Conservation (phyloP, 2,113 vertebrate species). For the Sapayoa aenigma region DNA sequence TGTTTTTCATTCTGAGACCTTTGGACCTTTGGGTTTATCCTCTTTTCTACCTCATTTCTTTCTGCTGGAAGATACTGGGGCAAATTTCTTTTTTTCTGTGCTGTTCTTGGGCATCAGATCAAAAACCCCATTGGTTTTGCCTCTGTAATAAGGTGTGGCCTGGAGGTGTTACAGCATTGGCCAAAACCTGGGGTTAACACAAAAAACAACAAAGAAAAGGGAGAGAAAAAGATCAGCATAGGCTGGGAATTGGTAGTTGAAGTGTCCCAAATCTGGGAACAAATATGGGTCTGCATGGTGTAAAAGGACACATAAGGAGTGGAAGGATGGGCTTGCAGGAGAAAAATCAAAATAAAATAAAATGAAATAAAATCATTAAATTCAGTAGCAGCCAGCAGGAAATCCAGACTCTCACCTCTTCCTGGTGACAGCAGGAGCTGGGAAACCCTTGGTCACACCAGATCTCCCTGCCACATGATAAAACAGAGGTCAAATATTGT, state of each 20-base stretch:
- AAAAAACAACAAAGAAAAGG: neutral
- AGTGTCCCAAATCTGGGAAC: too few species aligned
- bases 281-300: neutral
- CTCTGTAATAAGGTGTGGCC: neutral
- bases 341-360: neutral
- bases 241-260: neutral
- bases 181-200: neutral
- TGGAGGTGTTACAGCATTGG: too few species aligned
- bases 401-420: neutral
- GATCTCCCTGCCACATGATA: neutral
- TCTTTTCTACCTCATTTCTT: neutral
- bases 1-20: neutral
- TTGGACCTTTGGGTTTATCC: neutral
- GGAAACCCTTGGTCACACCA: accelerated
- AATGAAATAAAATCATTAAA: neutral
- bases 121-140: neutral
- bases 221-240: accelerated
- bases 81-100: neutral
- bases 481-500: neutral
- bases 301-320: neutral
- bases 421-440: neutral
- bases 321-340: neutral
- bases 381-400: neutral
- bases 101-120: neutral
- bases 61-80: neutral